phyloP scores from a whole-genome alignment of 2,888 invertebrate species.

The Acanthoscelides obtectus region DNA sequence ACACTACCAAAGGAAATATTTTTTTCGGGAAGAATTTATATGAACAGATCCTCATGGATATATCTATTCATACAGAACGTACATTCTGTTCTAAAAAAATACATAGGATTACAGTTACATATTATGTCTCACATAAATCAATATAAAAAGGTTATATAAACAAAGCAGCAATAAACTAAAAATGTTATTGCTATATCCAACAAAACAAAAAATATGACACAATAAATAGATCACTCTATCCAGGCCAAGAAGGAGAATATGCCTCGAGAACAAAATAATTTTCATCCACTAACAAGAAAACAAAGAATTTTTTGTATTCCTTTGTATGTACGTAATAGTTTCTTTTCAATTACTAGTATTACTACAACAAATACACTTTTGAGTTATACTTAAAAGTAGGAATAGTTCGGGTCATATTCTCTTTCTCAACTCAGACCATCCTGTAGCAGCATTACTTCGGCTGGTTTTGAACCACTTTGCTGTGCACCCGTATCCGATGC shows the following conservation, averaged over 20 bases:
- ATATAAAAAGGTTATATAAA: background rate
- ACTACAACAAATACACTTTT: too few species aligned
- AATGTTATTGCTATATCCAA: background rate
- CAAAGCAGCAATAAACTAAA: background rate
- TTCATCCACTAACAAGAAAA: too few species aligned
- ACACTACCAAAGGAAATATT: background rate
- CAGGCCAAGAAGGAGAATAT: background rate
- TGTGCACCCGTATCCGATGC: conserved; percentile 73
- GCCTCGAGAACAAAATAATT: too few species aligned
- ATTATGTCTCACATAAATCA: background rate
- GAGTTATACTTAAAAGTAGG: too few species aligned
- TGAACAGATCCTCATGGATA: background rate
- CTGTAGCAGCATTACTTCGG: background rate
- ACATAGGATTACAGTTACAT: background rate
- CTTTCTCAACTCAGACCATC: too few species aligned
- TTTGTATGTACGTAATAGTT: too few species aligned
- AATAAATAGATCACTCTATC: background rate
- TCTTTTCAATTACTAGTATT: too few species aligned
- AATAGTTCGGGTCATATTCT: too few species aligned
- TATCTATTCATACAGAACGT: background rate
- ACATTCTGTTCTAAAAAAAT: background rate
- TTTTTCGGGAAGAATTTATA: background rate
- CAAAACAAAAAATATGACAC: background rate
- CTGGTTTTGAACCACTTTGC: conserved; percentile 30
- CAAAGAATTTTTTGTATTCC: too few species aligned